Evolutionary conservation across 1,140 invertebrate genomes (phyloP), one percentile per base, ranked within the genome.

Genomic region (Drosophila prosaltans): DNA sequence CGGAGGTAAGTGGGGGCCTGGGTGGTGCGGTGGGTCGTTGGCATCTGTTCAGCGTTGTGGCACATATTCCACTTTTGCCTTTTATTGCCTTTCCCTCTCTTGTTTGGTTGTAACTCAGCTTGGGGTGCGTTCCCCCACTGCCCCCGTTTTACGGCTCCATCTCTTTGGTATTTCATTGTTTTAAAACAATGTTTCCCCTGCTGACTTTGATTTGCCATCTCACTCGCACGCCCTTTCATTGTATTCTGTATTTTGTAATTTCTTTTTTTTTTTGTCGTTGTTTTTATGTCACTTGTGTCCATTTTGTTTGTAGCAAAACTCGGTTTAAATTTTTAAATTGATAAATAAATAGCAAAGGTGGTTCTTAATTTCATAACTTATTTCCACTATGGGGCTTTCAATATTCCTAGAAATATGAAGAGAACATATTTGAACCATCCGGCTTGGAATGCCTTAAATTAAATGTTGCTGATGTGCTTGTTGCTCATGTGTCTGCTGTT

Each of bases 1-100:
- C 24, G n/a, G 10, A n/a, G 7, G 7, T 9, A 4, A 32, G 43
- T 28, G 16, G 59, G 51, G 24, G 32, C 39, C 26, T 51, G 65
- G 70, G 28, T 41, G 61, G 55, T 74, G 21, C 21, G n/a, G 45
- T 51, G 45, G 75, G 67, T 77, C 67, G 83, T 88, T 82, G 83
- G 83, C 83, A 86, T 83, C 80, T 86, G 83, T 79, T 86, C 82
- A 80, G 73, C 80, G 72, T 71, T 86, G 84, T 88, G 84, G 76
- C 83, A 83, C 84, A 89, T 83, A 88, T 88, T 88, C 84, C 76
- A 89, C 80, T 88, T 89, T 88, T 88, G 84, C 86, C 80, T 86
- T 88, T 86, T 86, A 86, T 88, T 86, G 83, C 83, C 68, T 72
- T 80, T 68, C 68, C 57, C 39, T 48, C 45, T 39, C 41, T 39